These are phyloP conservation scores for Plectus sambesii DNA, from an alignment of 1,140 invertebrate genomes.

Conservation along the genomic window DNA sequence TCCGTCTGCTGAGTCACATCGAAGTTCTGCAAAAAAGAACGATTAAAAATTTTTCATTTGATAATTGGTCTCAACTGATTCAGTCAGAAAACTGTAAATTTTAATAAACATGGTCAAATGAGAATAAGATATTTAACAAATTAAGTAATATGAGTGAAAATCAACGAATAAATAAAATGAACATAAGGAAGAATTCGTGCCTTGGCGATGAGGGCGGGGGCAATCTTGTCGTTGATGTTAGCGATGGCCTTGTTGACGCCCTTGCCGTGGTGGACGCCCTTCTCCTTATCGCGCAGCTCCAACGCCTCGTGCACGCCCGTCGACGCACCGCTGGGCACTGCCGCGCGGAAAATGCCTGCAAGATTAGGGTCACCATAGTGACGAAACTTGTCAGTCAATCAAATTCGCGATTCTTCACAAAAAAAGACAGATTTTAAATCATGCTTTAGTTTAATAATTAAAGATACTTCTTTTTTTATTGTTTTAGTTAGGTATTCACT, in stretches of 20 bases:
- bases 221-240: slow-evolving; percentile 75
- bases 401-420: too few relatives aligned
- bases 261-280: slow-evolving; percentile 78
- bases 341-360: slow-evolving; percentile 69
- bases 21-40: slow-evolving; percentile 52
- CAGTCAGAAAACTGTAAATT: too few relatives aligned
- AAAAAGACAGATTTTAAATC: too few relatives aligned
- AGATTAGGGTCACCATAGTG: not conserved
- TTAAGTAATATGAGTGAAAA: slow-evolving; percentile 16
- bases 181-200: slow-evolving; percentile 46
- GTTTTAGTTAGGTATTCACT: too few relatives aligned
- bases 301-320: slow-evolving; percentile 90
- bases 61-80: too few relatives aligned
- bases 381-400: not conserved
- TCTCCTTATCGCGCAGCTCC: slow-evolving; percentile 82
- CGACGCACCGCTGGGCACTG: slow-evolving; percentile 91
- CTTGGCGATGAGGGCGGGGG: slow-evolving; percentile 67
- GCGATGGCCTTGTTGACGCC: slow-evolving; percentile 77
- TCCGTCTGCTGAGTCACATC: slow-evolving; percentile 76
- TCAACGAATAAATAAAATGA: slow-evolving; percentile 14
- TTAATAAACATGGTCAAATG: slow-evolving; percentile 1
- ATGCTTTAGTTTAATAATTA: too few relatives aligned
- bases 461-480: too few relatives aligned
- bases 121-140: not conserved
- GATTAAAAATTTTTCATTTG: slow-evolving; percentile 29